Conservation (phyloP, 2,113 vertebrate genomes). For the Opisthocomus hoazin region DNA sequence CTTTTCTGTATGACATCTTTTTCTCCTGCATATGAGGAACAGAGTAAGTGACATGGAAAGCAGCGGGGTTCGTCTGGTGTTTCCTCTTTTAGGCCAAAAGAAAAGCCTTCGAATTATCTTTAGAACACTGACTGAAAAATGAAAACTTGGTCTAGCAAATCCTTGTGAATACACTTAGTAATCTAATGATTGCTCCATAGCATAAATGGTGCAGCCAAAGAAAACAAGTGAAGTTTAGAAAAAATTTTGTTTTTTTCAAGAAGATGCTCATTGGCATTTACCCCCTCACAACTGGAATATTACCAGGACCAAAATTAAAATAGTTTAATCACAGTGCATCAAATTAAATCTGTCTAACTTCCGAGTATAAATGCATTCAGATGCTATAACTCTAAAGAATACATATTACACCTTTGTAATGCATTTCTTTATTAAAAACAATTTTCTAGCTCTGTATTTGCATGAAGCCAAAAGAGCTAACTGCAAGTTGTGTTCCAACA, state of each 20-base stretch:
- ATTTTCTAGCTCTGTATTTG: neutral
- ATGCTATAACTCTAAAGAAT: neutral
- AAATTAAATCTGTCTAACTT: neutral
- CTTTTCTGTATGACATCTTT: neutral
- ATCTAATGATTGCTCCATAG: neutral
- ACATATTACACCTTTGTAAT: neutral
- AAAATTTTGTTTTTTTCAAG: neutral
- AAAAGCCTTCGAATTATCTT: neutral
- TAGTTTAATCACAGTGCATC: neutral
- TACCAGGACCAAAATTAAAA: neutral
- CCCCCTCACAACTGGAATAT: neutral
- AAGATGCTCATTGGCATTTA: neutral
- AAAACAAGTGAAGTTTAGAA: neutral
- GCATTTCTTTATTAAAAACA: neutral
- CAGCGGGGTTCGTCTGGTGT: neutral
- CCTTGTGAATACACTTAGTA: neutral
- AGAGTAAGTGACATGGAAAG: neutral
- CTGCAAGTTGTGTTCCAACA: neutral
- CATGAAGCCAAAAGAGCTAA: neutral
- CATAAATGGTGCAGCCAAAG: neutral
- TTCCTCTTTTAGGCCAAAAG: neutral
- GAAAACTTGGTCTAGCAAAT: neutral
- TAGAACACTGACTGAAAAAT: neutral
- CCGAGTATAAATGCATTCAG: neutral
- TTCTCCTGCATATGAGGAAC: neutral